Evolutionary conservation across 2,797 vertebrate species (phyloP).

Genomic region (Remorina albescens): DNA sequence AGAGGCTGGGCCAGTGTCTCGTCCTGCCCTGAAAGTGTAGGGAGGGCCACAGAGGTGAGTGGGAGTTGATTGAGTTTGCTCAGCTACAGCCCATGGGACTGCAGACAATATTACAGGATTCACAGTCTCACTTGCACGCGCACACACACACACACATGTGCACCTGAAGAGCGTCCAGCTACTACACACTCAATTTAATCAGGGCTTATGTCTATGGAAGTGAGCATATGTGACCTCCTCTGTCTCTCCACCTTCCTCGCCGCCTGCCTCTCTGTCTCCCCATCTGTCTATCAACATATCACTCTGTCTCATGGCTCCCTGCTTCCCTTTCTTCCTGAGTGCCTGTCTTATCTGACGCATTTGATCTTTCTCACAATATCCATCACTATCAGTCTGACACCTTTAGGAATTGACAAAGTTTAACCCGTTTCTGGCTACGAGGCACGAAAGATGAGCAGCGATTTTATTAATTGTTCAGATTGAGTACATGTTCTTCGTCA

Average conservation of each 20-base stretch:
- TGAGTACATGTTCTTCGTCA: not conserved
- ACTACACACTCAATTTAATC: conserved; percentile 84
- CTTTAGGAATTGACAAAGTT: conserved; percentile 13
- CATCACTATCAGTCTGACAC: not conserved
- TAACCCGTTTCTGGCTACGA: not conserved
- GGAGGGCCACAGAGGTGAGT: conserved; percentile 77
- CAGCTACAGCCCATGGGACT: conserved; percentile 79
- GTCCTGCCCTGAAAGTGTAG: conserved; percentile 70
- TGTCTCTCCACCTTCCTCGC: conserved; percentile 49
- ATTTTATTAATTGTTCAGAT: not conserved
- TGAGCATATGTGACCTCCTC: conserved; percentile 80
- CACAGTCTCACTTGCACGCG: conserved; percentile 53
- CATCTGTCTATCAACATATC: conserved; percentile 52
- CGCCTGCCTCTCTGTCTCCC: conserved; percentile 37
- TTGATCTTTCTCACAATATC: conserved; percentile 5
- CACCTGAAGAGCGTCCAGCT: conserved; percentile 65
- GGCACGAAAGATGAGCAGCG: not conserved
- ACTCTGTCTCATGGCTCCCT: conserved; percentile 33
- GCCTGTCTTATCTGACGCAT: conserved; percentile 33
- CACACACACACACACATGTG: conserved; percentile 26
- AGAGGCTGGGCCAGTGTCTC: conserved; percentile 57
- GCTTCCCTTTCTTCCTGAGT: conserved; percentile 15
- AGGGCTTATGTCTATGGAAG: conserved; percentile 81
- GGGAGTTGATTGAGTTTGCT: conserved; percentile 86
- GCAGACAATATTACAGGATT: conserved; percentile 82